phyloP scores from a whole-genome alignment of 2,113 vertebrate species.

The Syngnathus scovelli region DNA sequence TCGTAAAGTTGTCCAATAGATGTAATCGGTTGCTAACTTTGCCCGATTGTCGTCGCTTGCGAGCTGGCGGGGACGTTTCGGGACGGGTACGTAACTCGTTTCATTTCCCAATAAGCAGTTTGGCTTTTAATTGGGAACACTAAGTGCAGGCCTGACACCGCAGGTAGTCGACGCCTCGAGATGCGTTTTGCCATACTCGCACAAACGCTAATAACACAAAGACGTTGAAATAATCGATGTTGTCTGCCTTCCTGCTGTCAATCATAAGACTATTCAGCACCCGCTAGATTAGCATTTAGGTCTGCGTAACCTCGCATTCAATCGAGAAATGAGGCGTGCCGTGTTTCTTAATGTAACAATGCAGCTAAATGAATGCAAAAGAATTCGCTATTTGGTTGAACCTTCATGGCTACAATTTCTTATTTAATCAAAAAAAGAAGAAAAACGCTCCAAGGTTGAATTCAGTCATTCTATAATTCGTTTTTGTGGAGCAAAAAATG shows the following conservation, averaged over 20 bases:
- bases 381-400: too few relatives aligned
- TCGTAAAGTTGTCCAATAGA: constrained; percentile 39
- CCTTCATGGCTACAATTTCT: background rate
- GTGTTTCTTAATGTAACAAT: background rate
- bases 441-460: background rate
- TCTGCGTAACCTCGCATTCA: background rate
- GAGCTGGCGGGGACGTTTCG: background rate
- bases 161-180: background rate
- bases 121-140: constrained; percentile 7
- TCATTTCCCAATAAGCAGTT: background rate
- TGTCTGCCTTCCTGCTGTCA: constrained; percentile 1
- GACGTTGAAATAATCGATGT: background rate
- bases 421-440: background rate
- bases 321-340: background rate
- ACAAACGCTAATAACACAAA: background rate
- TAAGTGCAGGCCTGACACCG: background rate
- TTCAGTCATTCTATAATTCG: too few relatives aligned
- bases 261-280: background rate
- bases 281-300: background rate
- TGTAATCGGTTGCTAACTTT: constrained; percentile 33
- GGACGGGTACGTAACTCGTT: background rate
- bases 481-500: too few relatives aligned
- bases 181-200: background rate
- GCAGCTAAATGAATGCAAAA: background rate
- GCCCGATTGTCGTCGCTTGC: constrained; percentile 5